phyloP scores from a whole-genome alignment of 2,797 vertebrate genomes.

The Sphenodon punctatus region DNA sequence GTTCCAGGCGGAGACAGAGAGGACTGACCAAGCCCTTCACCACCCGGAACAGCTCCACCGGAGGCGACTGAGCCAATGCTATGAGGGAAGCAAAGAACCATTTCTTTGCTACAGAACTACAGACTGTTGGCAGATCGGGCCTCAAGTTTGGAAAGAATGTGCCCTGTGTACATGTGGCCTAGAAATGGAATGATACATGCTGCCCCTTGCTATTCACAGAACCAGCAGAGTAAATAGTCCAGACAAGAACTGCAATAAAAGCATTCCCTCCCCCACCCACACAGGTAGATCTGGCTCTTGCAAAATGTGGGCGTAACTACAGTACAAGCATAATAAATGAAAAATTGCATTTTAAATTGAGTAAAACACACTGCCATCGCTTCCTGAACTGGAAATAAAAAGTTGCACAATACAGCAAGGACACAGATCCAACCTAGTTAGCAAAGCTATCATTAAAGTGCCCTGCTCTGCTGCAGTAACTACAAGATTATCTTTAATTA shows the following conservation, averaged over 20 bases:
- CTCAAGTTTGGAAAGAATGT: fast-evolving
- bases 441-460: conserved; percentile 61
- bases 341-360: conserved; percentile 22
- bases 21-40: too few relatives aligned
- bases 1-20: too few relatives aligned
- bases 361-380: conserved; percentile 39
- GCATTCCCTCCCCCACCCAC: neutral
- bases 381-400: conserved; percentile 18
- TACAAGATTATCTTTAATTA: conserved; percentile 42
- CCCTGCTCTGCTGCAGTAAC: conserved; percentile 36
- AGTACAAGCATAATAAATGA: neutral
- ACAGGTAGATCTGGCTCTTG: conserved; percentile 26
- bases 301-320: neutral
- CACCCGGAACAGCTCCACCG: too few relatives aligned
- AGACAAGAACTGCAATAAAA: neutral
- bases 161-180: neutral
- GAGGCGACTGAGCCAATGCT: too few relatives aligned
- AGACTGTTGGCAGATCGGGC: neutral
- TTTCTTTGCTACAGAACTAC: too few relatives aligned
- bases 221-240: neutral
- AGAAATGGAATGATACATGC: neutral
- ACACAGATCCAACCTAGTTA: conserved; percentile 61
- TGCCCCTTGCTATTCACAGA: neutral
- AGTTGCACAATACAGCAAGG: conserved; percentile 50
- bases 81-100: too few relatives aligned